Base-by-base conservation (phyloP, 2,888 invertebrate species). In the Metallyticus violacea region DNA sequence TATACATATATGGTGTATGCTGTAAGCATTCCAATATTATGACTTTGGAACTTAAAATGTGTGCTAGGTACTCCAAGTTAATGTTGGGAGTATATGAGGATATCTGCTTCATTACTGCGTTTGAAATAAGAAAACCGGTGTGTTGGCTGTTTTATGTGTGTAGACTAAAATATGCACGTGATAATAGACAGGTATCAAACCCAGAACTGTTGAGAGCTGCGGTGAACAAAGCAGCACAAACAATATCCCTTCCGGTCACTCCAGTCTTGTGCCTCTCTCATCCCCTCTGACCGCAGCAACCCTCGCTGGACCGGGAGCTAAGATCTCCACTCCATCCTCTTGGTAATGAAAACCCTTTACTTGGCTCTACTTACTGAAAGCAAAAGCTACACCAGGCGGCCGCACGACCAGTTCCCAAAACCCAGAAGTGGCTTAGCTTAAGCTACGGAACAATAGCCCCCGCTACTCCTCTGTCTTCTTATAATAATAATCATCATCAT, bases 391-490 rank as follows among this genome's bases (percentile, higher is more conserved):
- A 4, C 2, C 7, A 2, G 7, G 7, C 9, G 22, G 62, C 26
- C 40, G 26, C 26, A 15, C 30, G 1, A 7, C 29, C 62, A 27
- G 77, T 83, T 84, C 79, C 83, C 80, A 81, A 81, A 87, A 77
- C 87, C 85, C 84, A 85, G 80, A 85, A 82, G 87, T 85, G 81
- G 86, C 85, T 85, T 81, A 85, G 85, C 29, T 84, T 87, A 86
- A 87, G 87, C 87, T 85, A 87, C 80, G 82, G 84, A 87, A 87
- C 87, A 87, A 87, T 87, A 86, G 79, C 86, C 79, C 76, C 22
- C 30, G 26, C 29, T 40, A 26, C 28, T 25, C 29, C 26, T 76
- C 82, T 76, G 62, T 25, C 85, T 79, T 29, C 28, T 26, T 81
- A 40, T 40, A 81, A 82, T 76, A 62, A 62, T 62, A 62, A 62